Evolutionary conservation across 2,113 vertebrate genomes (phyloP), one percentile per base, ranked within the genome.

Genomic region (Nymphicus hollandicus): DNA sequence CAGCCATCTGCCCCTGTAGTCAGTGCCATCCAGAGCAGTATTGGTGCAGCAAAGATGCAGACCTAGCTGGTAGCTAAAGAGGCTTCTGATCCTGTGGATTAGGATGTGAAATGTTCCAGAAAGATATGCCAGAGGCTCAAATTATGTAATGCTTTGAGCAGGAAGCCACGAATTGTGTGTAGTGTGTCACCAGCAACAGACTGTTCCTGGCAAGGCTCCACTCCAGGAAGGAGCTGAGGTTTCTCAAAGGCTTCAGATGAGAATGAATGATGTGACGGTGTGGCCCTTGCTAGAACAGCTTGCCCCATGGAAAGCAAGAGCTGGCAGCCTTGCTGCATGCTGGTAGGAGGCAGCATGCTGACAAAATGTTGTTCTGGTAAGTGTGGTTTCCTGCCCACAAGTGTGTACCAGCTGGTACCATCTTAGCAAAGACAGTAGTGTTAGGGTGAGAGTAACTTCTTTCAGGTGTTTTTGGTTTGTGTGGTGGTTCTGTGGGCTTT

Each of bases 121-220:
- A 89, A n/a, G 65, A 92, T 46, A 71, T 37, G 73, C 91, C 86
- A 91, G 94, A 93, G 94, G 89, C 86, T 95, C 44, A 19, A 74
- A 79, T 95, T 87, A 89, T 87, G 93, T 92, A 95, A 95, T 84
- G 73, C 65, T 94, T 91, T 22, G 56, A 93, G 80, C 93, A 95
- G 96, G 92, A 96, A 95, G 93, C 72, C 69, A 86, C 86, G 4
- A 89, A 81, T 65, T 56, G 55, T 79, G 65, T 81, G 61, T 73
- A 71, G 69, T 43, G 39, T 95, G 93, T 92, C 95, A 86, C 88
- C 69, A 74, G 91, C 80, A 81, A 76, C 92, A 96, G 96, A 68
- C 93, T 74, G 88, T 95, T 93, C 93, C 80, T 96, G 95, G 95
- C 95, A 95, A 23, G 29, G n/a, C 61, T 96, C 61, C 95, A 81